phyloP scores from a whole-genome alignment of 2,888 invertebrate species.

The Balanococcus diminutus region DNA sequence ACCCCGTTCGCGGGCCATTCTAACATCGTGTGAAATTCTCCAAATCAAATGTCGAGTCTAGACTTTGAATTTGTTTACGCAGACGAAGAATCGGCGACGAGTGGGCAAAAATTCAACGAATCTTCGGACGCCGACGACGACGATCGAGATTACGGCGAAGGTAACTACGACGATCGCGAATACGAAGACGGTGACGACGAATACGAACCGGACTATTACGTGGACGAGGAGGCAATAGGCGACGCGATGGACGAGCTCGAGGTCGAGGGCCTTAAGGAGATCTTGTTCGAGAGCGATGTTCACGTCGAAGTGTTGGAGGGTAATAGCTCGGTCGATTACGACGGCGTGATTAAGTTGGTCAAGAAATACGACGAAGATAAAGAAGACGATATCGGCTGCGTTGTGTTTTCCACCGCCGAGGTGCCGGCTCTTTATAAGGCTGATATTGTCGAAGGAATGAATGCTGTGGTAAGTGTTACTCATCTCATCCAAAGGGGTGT shows the following conservation, averaged over 20 bases:
- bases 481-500: no score
- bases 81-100: not conserved
- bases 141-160: not conserved
- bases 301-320: not conserved
- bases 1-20: no score
- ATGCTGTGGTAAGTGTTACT: conserved; percentile 28
- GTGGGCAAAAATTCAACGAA: not conserved
- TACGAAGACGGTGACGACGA: not conserved
- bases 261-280: not conserved
- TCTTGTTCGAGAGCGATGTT: conserved; percentile 5
- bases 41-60: not conserved
- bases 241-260: conserved; percentile 40
- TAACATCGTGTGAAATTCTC: no score
- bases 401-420: conserved; percentile 38
- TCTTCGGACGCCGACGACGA: not conserved
- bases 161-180: conserved; percentile 42
- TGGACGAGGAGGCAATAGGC: conserved; percentile 32
- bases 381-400: not conserved
- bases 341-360: conserved; percentile 4
- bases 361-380: not conserved
- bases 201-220: conserved; percentile 26
- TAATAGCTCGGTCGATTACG: not conserved
- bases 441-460: conserved; percentile 6
- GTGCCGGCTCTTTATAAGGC: conserved; percentile 1
- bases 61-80: not conserved